Evolutionary conservation across 2,888 invertebrate genomes (phyloP), one percentile per base, ranked within the genome.

Genomic region (Eupeodes latifasciatus): DNA sequence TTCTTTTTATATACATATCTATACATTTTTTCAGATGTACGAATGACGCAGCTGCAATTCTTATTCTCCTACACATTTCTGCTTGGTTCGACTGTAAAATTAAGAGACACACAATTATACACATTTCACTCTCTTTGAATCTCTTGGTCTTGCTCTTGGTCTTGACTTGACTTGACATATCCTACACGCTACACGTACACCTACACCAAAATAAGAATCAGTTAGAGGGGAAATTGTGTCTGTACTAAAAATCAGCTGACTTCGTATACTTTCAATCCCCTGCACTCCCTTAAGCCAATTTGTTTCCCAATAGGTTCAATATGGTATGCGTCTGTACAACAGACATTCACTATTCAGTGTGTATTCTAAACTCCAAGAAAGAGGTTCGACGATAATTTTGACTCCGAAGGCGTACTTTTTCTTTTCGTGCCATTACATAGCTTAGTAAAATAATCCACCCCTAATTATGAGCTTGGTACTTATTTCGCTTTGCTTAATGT

Each of bases 201-300:
- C 49, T 34, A 27, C 44, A 7, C 1, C 9, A 4, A 3, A 34
- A 5, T 11, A 19, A 16, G 11, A 16, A 11, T 11, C 12, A 10
- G 19, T 49, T 27, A 55, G 34, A 72, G 75, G 83, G 79, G 59
- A 79, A 66, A n/a, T 5, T 14, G 10, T 71, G 36, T 49, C 27
- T 55, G 87, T 87, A 81, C 87, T 87, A 87, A 87, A 87, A 87
- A 74, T 47, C 83, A 83, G 83, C 87, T 87, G 87, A 62, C 14
- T 12, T 49, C 40, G 4, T 27, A 27, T 27, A 3, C 51, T 44
- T 19, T 71, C 36, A 14, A 11, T 12, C n/a, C 34, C 6, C 7
- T 14, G 4, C 19, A 10, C 4, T 16, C 49, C 9, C n/a, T 44
- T 4, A 55, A 40, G 36, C 1, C 27, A 19, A 40, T 4, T 27